Percentiles rank a stretch among this genome's conserved stretches.
Evolutionary conservation across 2,113 vertebrate genomes (phyloP).

Genomic region (Trachemys scripta): DNA sequence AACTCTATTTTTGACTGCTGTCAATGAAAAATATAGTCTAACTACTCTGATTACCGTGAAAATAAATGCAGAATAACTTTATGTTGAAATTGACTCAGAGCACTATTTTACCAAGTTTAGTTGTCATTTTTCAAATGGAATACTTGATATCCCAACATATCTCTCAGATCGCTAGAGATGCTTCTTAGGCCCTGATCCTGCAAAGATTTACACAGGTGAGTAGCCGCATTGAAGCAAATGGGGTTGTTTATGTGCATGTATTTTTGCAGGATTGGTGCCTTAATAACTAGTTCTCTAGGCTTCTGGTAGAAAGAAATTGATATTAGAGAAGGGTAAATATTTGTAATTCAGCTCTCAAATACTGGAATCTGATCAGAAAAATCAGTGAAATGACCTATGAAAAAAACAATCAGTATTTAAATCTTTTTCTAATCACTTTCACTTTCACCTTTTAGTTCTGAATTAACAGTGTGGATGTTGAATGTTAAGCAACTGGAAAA

Average conservation of each 20-base stretch:
- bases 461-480: neutral
- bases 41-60: neutral
- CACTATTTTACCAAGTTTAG: neutral
- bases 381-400: neutral
- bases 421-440: neutral
- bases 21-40: neutral
- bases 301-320: slow-evolving; percentile 3
- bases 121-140: neutral
- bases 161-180: rapidly evolving
- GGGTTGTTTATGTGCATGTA: neutral
- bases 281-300: neutral
- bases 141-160: neutral
- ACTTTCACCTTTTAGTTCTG: neutral
- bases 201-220: neutral
- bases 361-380: neutral
- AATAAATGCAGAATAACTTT: neutral
- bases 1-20: neutral
- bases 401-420: neutral
- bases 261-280: neutral
- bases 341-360: neutral
- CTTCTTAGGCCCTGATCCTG: neutral
- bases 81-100: neutral
- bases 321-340: neutral
- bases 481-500: neutral
- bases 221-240: neutral